phyloP scores from a whole-genome alignment of 2,113 vertebrate species.

The Ellobius talpinus region DNA sequence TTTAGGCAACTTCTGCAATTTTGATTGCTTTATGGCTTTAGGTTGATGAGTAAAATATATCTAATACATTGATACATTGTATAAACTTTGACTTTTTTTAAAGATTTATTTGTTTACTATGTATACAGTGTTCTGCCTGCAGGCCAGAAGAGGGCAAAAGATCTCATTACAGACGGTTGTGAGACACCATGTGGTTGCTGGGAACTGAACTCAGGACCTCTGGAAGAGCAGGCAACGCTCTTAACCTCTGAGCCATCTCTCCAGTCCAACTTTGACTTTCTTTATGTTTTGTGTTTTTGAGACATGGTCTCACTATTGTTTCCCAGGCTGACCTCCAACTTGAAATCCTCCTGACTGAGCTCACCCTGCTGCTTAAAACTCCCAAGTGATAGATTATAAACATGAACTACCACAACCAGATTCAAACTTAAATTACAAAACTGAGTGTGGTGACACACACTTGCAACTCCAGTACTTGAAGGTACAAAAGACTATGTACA shows the following conservation, averaged over 20 bases:
- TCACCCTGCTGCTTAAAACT: no score
- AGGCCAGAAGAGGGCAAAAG: no score
- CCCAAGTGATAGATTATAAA: not conserved
- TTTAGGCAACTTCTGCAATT: conserved; percentile 31
- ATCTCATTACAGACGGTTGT: no score
- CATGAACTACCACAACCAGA: not conserved
- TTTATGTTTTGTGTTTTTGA: not conserved
- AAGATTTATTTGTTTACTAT: not conserved
- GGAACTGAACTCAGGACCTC: no score
- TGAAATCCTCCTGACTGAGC: not conserved
- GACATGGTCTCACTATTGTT: not conserved
- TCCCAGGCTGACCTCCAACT: not conserved
- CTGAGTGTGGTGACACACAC: no score
- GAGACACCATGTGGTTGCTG: no score
- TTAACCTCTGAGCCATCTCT: no score
- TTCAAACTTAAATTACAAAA: not conserved
- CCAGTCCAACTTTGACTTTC: not conserved
- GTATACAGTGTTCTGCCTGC: no score
- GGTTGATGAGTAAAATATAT: conserved; percentile 11
- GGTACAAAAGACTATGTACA: not conserved
- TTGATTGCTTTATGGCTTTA: conserved; percentile 21
- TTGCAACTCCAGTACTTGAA: not conserved
- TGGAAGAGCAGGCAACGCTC: no score
- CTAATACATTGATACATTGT: conserved; percentile 12
- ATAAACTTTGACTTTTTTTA: conserved; percentile 8